These are phyloP conservation scores for Cydia strobilella DNA, from an alignment of 1,140 invertebrate species.

Conservation along the genomic window DNA sequence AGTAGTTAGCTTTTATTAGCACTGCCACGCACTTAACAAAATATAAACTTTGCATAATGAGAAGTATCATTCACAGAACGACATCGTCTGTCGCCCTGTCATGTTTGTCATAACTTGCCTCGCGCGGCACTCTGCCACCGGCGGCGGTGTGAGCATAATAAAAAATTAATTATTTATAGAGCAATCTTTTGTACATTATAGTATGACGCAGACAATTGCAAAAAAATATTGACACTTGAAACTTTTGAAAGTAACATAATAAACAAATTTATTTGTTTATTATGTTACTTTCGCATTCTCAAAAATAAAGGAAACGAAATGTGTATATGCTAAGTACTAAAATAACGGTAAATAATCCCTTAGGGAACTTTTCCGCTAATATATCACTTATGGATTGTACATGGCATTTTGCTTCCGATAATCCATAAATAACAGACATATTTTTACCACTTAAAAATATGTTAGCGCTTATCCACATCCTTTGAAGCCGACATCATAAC, in stretches of 20 bases:
- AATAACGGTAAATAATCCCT: slow-evolving; percentile 36
- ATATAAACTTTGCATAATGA: neutral
- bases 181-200: neutral
- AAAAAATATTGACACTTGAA: neutral
- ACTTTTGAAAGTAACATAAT: too few relatives aligned
- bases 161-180: slow-evolving; percentile 8
- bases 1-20: neutral
- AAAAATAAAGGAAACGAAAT: neutral
- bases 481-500: slow-evolving; percentile 62
- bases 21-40: neutral
- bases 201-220: neutral
- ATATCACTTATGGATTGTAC: slow-evolving; percentile 66
- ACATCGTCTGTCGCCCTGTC: slow-evolving; percentile 23
- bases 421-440: slow-evolving; percentile 60
- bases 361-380: slow-evolving; percentile 56
- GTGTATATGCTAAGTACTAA: neutral
- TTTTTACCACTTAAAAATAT: slow-evolving; percentile 68
- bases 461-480: slow-evolving; percentile 54
- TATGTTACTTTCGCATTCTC: neutral
- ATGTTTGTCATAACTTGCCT: slow-evolving; percentile 26
- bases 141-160: neutral
- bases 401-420: slow-evolving; percentile 64
- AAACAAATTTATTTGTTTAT: neutral
- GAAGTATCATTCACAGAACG: slow-evolving; percentile 21
- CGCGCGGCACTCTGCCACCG: neutral